Base-by-base conservation (phyloP, 2,113 vertebrate genomes). In the Galeopterus variegatus region DNA sequence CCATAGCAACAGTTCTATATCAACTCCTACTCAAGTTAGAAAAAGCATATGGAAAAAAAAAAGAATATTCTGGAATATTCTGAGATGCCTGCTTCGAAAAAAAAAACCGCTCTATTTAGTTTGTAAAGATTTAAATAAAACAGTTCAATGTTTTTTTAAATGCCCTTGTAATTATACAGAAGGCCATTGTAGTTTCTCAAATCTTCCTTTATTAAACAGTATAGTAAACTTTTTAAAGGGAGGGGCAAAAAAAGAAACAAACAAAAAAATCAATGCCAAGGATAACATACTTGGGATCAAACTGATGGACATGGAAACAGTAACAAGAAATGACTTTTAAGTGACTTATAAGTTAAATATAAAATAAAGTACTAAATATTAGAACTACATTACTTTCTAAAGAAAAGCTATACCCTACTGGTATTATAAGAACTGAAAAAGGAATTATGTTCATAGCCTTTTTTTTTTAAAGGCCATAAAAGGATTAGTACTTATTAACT, bases 1-100 rank as follows among this genome's bases (percentile, higher is more conserved):
- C 97, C 95, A 98, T 97, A 98, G 98, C 97, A 98, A 95, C 97
- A 95, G 96, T 69, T 98, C 84, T 95, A 87, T 79, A 94, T 62
- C 77, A 88, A 97, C 97, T 98, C 93, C 94, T 96, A 97, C 97
- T 96, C 96, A 97, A 96, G 97, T 97, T 96, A 94, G 97, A 97
- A 97, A 96, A 97, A 97, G 96, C 94, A 52, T 94, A 95, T 33
- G 86, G 97, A 98, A 96, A 97, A 95, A 41, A 67, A 89, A 97
- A 87, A 5, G 88, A 85, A 18, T 93, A 77, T 95, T 97, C 88
- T 95, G 36, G 97, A 60, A 96, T 60, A 96, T 93, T 87, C 58
- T 93, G 45, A 70, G 92, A 8, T 64, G 10, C 24, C 36, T 84
- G 93, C 69, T 94, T 8, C 41, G 33, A 3, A 24, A 50, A 88